These are phyloP conservation scores for Chaetodon trifasciatus DNA, from an alignment of 2,797 vertebrate genomes.

Conservation along the genomic window DNA sequence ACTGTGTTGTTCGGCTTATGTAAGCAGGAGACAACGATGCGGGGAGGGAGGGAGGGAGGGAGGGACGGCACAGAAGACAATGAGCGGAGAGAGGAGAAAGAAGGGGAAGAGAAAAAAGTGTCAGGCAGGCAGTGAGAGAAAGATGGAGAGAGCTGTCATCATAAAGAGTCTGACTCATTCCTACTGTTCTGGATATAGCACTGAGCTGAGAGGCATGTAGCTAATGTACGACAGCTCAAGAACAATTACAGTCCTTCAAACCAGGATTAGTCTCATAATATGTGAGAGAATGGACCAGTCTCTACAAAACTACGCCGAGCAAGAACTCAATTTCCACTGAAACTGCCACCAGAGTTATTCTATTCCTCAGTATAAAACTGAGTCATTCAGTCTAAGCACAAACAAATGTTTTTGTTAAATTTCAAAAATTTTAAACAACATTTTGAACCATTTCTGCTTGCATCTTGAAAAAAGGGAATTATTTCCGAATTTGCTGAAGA, in stretches of 20 bases:
- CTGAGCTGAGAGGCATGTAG: conserved; percentile 73
- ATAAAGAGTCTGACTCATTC: conserved; percentile 79
- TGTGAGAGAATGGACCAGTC: conserved; percentile 33
- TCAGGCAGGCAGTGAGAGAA: conserved; percentile 56
- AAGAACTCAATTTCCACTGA: conserved; percentile 44
- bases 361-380: neutral
- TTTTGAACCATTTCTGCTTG: neutral
- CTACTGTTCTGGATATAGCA: conserved; percentile 77
- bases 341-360: conserved; percentile 38
- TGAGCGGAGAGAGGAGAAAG: conserved; percentile 45
- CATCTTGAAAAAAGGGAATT: neutral
- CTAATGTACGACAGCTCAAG: conserved; percentile 74
- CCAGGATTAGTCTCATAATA: conserved; percentile 67
- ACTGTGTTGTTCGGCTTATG: conserved; percentile 57
- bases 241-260: conserved; percentile 79
- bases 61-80: conserved; percentile 50
- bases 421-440: conserved; percentile 11
- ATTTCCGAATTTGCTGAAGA: neutral
- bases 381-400: neutral
- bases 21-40: conserved; percentile 53
- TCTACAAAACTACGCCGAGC: conserved; percentile 22
- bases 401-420: neutral
- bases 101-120: conserved; percentile 40
- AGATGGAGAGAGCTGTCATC: conserved; percentile 69
- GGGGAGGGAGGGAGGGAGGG: conserved; percentile 33